A percentile compares a stretch with the other conserved stretches of the same genome.
Evolutionary conservation across 1,140 invertebrate species (phyloP).

Genomic region (Trichonephila inaurata): DNA sequence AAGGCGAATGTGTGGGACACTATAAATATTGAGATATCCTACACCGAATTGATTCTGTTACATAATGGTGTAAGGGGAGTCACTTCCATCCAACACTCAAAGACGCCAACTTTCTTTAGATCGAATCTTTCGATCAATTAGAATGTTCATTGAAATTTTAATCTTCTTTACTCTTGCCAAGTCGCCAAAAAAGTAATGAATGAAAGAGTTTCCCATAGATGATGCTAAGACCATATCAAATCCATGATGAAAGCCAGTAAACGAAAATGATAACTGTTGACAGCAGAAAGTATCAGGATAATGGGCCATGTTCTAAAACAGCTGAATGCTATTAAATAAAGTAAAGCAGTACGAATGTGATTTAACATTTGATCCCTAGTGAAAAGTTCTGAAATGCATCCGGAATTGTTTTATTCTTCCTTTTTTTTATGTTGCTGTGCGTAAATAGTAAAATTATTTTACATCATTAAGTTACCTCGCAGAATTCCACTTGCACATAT

Average conservation of each 20-base stretch:
- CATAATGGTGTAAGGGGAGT: not conserved
- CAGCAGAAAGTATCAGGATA: slow-evolving; percentile 17
- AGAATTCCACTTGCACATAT: slow-evolving; percentile 54
- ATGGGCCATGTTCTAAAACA: not conserved
- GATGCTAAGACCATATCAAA: not conserved
- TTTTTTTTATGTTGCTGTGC: slow-evolving; percentile 54
- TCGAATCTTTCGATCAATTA: too few relatives aligned
- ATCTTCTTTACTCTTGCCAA: not conserved
- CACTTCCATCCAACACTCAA: not conserved
- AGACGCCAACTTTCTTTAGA: not conserved
- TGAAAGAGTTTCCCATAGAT: not conserved
- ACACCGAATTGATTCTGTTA: not conserved
- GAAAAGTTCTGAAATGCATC: slow-evolving; percentile 62
- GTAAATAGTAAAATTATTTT: slow-evolving; percentile 54
- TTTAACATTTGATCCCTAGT: slow-evolving; percentile 68
- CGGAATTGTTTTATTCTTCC: slow-evolving; percentile 30
- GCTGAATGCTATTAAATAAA: slow-evolving; percentile 17
- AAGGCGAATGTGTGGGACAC: not conserved
- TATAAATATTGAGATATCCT: slow-evolving; percentile 18
- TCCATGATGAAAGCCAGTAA: slow-evolving; percentile 2
- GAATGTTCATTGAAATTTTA: too few relatives aligned
- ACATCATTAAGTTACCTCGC: slow-evolving; percentile 51
- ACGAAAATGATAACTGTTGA: not conserved
- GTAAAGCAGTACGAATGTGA: slow-evolving; percentile 39
- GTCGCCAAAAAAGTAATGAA: not conserved